Base-by-base conservation (phyloP, 1,140 invertebrate genomes). In the Procambarus virginalis region DNA sequence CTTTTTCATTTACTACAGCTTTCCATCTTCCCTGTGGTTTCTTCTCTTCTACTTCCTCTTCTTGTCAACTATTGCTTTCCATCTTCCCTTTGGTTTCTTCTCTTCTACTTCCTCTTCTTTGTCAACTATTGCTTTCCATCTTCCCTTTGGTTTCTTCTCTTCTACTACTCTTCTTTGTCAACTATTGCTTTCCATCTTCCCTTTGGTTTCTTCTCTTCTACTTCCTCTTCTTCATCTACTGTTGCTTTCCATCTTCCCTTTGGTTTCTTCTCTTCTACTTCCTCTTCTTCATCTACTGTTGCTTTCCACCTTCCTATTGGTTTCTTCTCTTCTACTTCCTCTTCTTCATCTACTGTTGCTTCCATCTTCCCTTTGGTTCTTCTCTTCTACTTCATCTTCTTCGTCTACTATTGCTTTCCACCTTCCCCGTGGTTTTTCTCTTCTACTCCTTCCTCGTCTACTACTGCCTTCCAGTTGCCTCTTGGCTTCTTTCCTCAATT, bases 11-110 rank as follows among this genome's bases (percentile, higher is more conserved):
- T 73, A 34, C 68, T 48, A 84, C 58, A 2, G 75, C 76, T 49
- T 68, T 89, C 87, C 87, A 89, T 34, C 82, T 84, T 46, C 58
- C 87, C 78, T 70, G 64, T 10, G 81, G 73, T 79, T 49, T 49
- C 78, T 80, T 49, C 51, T 79, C 78, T 60, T 60, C 51, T 10
- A n/a, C 51, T 58, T 80, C 49, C 12, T 80, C 78, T 9, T 49
- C 17, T 34, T 80, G n/a, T n/a, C 78, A 12, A 8, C 78, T 12
- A 58, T 51, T 3, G 22, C 78, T 12, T 55, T 58, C 51, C 51
- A 58, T 81, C 51, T 60, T 3, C 79, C 22, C n/a, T 60, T 60
- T 51, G 49, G 51, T 60, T 81, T 51, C 12, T 49, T n/a, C 49
- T 79, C 77, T 51, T 49, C 20, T 51, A 55, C 5, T 48, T 86